phyloP scores from a whole-genome alignment of 2,797 vertebrate genomes.

The Molothrus aeneus region DNA sequence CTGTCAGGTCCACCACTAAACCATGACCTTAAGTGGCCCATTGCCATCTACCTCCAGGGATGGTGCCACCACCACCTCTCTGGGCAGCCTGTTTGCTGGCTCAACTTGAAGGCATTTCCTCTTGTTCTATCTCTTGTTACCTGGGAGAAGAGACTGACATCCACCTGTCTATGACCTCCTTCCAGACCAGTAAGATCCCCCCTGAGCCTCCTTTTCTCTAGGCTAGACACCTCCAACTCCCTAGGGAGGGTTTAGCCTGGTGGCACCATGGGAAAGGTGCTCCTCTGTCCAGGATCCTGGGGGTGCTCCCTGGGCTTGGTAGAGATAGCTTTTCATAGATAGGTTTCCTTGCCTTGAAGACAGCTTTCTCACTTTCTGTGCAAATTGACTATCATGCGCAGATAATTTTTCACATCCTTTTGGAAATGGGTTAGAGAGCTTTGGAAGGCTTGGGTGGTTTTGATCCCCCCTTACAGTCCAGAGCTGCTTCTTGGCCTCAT shows the following conservation, averaged over 20 bases:
- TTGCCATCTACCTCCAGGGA: background rate
- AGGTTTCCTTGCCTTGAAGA: background rate
- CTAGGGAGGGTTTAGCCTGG: background rate
- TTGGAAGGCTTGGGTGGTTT: background rate
- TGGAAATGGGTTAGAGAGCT: background rate
- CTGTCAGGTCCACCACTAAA: background rate
- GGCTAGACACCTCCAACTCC: background rate
- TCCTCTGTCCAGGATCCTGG: background rate
- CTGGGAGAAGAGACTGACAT: background rate
- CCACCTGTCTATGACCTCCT: background rate
- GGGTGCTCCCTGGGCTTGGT: background rate
- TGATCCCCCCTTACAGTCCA: background rate
- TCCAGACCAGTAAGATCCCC: background rate
- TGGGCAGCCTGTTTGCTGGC: background rate
- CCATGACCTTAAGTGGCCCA: fast-evolving
- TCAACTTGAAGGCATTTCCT: background rate
- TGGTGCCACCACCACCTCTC: background rate
- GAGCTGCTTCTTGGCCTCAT: background rate
- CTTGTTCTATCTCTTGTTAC: background rate
- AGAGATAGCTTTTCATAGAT: background rate
- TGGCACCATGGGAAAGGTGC: background rate
- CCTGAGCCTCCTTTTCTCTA: background rate
- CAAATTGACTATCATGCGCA: background rate
- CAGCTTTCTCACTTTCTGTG: background rate
- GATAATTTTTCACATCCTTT: background rate